These are phyloP conservation scores for Spodoptera picta DNA, from an alignment of 2,888 invertebrate genomes.

Conservation along the genomic window DNA sequence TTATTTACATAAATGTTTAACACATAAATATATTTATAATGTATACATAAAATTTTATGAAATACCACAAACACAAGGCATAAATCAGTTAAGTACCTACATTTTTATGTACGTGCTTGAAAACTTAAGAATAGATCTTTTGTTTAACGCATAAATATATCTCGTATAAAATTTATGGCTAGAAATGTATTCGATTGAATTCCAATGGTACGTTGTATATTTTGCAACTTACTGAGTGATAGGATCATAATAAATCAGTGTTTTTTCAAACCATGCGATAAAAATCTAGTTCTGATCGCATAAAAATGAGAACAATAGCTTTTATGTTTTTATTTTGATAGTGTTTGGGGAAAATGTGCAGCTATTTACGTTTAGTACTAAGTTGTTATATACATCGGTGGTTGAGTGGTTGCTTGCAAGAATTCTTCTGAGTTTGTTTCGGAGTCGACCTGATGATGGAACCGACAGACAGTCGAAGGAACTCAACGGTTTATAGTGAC, in stretches of 20 bases:
- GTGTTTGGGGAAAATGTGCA: slow-evolving; percentile 1
- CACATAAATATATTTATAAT: slow-evolving; percentile 34
- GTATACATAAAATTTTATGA: slow-evolving; percentile 30
- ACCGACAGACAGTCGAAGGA: too few relatives aligned
- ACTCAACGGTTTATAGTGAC: too few relatives aligned
- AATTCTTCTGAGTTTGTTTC: too few relatives aligned
- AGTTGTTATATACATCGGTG: too few relatives aligned
- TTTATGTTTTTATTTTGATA: slow-evolving; percentile 7
- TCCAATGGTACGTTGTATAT: slow-evolving; percentile 10
- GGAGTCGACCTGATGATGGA: too few relatives aligned
- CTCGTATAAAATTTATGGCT: neutral
- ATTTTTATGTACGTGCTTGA: slow-evolving; percentile 36
- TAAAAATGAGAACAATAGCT: slow-evolving; percentile 19
- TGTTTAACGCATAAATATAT: slow-evolving; percentile 29
- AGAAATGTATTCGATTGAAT: slow-evolving; percentile 18
- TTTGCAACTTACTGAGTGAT: slow-evolving; percentile 10
- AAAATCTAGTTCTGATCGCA: slow-evolving; percentile 20
- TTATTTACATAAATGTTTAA: slow-evolving; percentile 28
- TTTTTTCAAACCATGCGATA: slow-evolving; percentile 9
- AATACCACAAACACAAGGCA: slow-evolving; percentile 28
- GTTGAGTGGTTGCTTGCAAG: too few relatives aligned
- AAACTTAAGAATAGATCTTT: slow-evolving; percentile 31
- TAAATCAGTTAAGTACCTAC: slow-evolving; percentile 1
- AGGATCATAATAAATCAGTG: slow-evolving; percentile 17
- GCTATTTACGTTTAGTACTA: too few relatives aligned